Base-by-base conservation (phyloP, 2,113 vertebrate species). In the Dasyprocta punctata region DNA sequence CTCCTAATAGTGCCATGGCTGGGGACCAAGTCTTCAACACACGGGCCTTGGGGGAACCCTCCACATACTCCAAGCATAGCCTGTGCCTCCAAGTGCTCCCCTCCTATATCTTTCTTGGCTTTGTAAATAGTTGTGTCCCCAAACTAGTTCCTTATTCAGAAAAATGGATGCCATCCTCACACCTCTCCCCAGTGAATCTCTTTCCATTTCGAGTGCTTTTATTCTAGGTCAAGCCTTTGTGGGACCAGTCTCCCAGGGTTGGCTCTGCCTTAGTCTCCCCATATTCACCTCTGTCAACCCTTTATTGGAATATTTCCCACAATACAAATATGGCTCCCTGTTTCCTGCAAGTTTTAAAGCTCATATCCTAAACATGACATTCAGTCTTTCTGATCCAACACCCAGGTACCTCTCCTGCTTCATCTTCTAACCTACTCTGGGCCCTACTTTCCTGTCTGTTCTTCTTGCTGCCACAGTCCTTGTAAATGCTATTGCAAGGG, bases 251-350 rank as follows among this genome's bases (percentile, higher is more conserved):
- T 75, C 41, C 24, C 5, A 3, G 41, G 7, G n/a, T n/a, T 49
- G 47, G 69, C n/a, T 87, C 38, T 19, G 47, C 49, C 61, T 90
- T 54, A 65, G 84, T 93, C 77, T 86, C 54, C 90, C 88, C 41
- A 44, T 38, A 63, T 73, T 61, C 41, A 33, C 65, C 63, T 82
- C 67, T 44, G 17, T 17, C 41, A n/a, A 47, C 38, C 82, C 58
- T 41, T 81, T 22, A 24, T 17, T 52, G 19, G 49, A 5, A 61
- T 30, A 24, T 69, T 56, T 86, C 84, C 58, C 56, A 38, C 84
- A 89, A 54, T 19, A 54, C 89, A 24, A 58, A 77, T 58, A 17
- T 13, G 24, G 2, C 28, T 58, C 63, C 33, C 1, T 77, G 20
- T 56, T 63, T 80, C 44, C 85, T 90, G 10, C 52, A 47, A 65